These are phyloP conservation scores for Ophiothrix spiculata DNA, from an alignment of 35 echinoderm and acorn worm species.

Conservation along the genomic window DNA sequence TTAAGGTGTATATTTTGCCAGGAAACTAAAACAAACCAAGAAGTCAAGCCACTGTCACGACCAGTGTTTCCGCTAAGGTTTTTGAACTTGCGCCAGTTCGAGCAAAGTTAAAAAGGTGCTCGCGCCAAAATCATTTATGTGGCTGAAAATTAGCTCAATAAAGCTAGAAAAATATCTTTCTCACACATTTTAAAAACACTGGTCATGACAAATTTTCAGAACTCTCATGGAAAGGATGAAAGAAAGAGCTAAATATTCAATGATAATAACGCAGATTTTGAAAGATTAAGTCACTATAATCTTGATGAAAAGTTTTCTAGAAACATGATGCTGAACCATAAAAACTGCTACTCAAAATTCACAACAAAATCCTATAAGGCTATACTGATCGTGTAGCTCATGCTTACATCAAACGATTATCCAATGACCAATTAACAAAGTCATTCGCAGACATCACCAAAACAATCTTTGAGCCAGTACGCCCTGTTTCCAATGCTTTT, in stretches of 20 bases:
- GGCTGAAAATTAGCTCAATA: no score
- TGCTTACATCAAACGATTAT: neutral
- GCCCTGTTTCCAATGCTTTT: conserved; percentile 12
- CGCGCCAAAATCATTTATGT: no score
- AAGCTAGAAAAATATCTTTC: no score
- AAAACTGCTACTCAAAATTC: neutral
- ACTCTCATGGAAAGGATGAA: conserved; percentile 1
- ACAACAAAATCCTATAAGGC: neutral
- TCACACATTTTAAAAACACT: no score
- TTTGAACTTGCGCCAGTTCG: no score
- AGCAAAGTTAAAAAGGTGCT: no score
- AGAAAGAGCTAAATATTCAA: conserved; percentile 4
- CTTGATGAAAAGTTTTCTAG: conserved; percentile 15
- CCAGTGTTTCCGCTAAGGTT: no score
- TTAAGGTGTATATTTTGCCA: neutral
- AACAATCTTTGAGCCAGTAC: neutral
- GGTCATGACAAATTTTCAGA: neutral
- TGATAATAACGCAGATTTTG: conserved; percentile 17
- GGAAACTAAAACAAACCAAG: neutral
- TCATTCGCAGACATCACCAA: neutral
- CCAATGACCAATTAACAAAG: neutral
- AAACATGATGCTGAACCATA: neutral
- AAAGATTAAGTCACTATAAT: neutral
- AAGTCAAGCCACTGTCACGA: no score
- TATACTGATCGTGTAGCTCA: neutral